Base-by-base conservation (phyloP, 2,888 invertebrate genomes). In the Limnephilus rhombicus region DNA sequence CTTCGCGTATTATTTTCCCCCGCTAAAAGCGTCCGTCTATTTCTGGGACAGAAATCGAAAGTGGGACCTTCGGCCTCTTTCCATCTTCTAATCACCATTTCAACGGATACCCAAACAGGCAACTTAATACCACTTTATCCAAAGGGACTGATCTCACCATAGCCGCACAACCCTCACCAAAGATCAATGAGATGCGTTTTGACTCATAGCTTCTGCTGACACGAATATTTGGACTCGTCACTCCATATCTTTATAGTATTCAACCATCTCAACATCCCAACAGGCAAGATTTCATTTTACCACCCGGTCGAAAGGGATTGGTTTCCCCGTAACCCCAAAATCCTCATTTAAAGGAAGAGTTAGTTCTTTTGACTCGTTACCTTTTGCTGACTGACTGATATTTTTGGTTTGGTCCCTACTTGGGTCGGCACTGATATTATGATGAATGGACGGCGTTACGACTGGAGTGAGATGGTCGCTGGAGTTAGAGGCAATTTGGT, bases 41-140 rank as follows among this genome's bases (percentile, higher is more conserved):
- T 92, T 92, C 90, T 90, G 92, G 45, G 37, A 80, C 85, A 90
- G 85, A 92, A 68, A 83, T 49, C 90, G 92, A 86, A 89, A 90
- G 85, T 90, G 85, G 45, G 68, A 49, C 90, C 80, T 87, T 85
- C 91, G 31, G 68, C 83, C 91, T 81, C 91, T 15, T 7, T 82
- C 82, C 68, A 68, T n/a, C 68, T 68, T 68, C n/a, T 7, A 18
- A 24, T 68, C 18, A 5, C 68, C 24, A 68, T 53, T 4, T 53
- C 53, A 53, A 53, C 18, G 13, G 3, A 49, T 0, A 49, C n/a
- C 68, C 68, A 7, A 68, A 24, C 68, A 9, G 24, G 68, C 68
- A 68, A 68, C 68, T n/a, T 68, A 7, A 68, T n/a, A 24, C 68
- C 68, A 68, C n/a, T 24, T 68, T 18, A n/a, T 68, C 24, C 18